Conservation (phyloP, 1,140 invertebrate genomes). For the Capitella teleta region DNA sequence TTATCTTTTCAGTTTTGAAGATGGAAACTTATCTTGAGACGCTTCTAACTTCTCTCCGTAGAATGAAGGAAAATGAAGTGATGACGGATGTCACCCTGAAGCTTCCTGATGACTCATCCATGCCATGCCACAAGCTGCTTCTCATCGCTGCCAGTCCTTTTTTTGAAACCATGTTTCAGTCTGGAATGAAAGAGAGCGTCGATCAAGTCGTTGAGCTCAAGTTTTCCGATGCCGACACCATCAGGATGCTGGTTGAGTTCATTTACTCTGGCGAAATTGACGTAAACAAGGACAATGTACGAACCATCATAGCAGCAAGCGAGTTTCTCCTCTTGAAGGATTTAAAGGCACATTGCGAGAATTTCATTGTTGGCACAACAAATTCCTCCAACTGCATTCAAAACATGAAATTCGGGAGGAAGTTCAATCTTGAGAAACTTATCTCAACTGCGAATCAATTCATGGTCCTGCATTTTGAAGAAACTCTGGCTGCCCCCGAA, state of each 20-base stretch:
- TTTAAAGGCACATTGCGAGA: neutral
- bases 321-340: conserved; percentile 1
- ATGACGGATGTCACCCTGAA: no score
- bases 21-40: no score
- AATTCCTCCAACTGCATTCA: neutral
- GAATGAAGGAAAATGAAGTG: no score
- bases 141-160: neutral
- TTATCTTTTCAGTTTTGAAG: no score
- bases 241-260: neutral
- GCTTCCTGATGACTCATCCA: no score
- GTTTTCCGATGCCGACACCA: no score
- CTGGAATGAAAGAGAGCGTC: neutral
- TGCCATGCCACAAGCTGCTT: neutral
- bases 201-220: neutral
- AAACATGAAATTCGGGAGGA: neutral
- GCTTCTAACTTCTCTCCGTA: no score
- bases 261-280: conserved; percentile 1
- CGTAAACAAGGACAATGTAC: conserved; percentile 1
- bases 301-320: neutral
- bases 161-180: neutral
- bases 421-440: no score
- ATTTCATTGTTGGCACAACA: neutral
- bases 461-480: no score
- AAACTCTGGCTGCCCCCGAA: no score
- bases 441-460: no score